Conservation (phyloP, 2,113 vertebrate genomes). For the Carassius carassius region DNA sequence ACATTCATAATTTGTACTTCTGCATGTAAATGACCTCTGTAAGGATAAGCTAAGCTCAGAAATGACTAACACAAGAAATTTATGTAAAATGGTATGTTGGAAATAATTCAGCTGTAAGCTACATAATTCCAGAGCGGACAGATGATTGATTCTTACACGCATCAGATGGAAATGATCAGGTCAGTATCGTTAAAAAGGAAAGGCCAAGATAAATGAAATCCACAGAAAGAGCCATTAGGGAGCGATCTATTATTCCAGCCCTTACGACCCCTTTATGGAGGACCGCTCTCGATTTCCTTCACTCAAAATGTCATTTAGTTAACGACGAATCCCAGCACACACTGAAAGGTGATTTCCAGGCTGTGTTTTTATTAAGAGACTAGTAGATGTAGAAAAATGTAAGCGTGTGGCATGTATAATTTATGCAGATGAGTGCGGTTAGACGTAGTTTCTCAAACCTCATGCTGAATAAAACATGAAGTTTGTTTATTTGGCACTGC, state of each 20-base stretch:
- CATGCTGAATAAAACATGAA: conserved; percentile 17
- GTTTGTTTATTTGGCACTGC: background rate
- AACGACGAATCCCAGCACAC: background rate
- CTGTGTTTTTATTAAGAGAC: background rate
- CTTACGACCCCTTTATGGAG: background rate
- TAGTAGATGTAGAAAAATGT: background rate
- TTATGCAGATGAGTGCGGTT: conserved; percentile 5
- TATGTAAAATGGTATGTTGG: background rate
- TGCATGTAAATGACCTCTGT: background rate
- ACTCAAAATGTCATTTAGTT: background rate
- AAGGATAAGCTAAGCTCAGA: background rate
- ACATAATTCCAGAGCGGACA: background rate
- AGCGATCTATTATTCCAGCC: background rate
- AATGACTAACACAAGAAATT: background rate
- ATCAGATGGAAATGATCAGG: conserved; percentile 14
- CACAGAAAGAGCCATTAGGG: conserved; percentile 20
- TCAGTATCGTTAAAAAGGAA: conserved; percentile 7
- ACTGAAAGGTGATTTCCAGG: background rate
- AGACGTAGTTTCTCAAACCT: background rate
- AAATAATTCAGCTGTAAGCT: background rate
- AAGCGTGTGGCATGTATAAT: background rate
- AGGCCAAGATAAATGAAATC: background rate
- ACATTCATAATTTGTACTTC: background rate
- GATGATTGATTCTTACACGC: conserved; percentile 8
- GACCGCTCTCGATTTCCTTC: background rate